These are phyloP conservation scores for Drosophila rellima DNA, from an alignment of 2,888 invertebrate species.

Conservation along the genomic window DNA sequence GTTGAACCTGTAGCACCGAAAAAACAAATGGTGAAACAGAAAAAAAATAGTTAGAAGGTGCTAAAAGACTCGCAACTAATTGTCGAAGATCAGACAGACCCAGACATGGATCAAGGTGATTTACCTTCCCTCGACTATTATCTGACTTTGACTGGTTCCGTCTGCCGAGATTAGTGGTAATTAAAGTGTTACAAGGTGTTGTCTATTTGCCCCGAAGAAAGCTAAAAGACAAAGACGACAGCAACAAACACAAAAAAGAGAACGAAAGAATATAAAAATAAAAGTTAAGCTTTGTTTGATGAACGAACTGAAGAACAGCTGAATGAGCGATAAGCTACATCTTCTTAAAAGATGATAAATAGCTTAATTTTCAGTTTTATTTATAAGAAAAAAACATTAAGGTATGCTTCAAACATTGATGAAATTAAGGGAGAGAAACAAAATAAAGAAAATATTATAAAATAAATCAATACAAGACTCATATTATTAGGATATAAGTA, in stretches of 20 bases:
- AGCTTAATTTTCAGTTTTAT: conserved; percentile 12
- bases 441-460: not conserved
- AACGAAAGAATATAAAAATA: conserved; percentile 23
- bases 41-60: conserved; percentile 59
- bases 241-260: conserved; percentile 3
- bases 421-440: no score
- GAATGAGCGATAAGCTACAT: conserved; percentile 26
- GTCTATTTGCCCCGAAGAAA: conserved; percentile 62
- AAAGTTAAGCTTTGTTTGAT: conserved; percentile 8
- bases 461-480: not conserved
- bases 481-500: not conserved
- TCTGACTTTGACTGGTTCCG: conserved; percentile 9
- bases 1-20: conserved; percentile 32
- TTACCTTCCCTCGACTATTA: conserved; percentile 6
- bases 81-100: conserved; percentile 34
- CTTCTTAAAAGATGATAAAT: conserved; percentile 24
- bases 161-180: conserved; percentile 68
- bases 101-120: conserved; percentile 52
- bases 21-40: conserved; percentile 12
- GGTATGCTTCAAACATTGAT: not conserved
- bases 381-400: not conserved
- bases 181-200: conserved; percentile 78
- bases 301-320: conserved; percentile 29
- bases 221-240: conserved; percentile 37
- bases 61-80: conserved; percentile 51